Evolutionary conservation across 2,797 vertebrate species (phyloP).

Genomic region (Karalla daura): DNA sequence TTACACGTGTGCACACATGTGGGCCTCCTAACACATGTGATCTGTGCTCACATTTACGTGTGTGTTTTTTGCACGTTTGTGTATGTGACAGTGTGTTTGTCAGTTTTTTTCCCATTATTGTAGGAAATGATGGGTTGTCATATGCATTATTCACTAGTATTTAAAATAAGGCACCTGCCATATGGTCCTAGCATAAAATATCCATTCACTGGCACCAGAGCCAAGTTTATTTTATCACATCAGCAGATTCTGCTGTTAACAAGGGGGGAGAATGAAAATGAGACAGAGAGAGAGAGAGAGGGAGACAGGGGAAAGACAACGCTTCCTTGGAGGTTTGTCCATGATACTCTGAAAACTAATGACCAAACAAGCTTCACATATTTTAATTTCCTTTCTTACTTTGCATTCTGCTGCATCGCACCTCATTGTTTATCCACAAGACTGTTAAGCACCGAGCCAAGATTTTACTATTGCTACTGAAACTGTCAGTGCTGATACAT

Average conservation of each 20-base stretch:
- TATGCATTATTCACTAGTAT: conserved; percentile 77
- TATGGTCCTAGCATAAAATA: conserved; percentile 69
- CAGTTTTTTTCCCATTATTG: conserved; percentile 39
- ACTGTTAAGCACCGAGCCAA: not conserved
- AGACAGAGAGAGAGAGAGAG: not conserved
- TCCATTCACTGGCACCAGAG: conserved; percentile 50
- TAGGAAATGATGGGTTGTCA: conserved; percentile 36
- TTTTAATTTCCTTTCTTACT: conserved; percentile 47
- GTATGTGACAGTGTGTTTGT: conserved; percentile 13
- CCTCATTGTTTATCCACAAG: conserved; percentile 25
- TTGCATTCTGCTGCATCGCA: conserved; percentile 59
- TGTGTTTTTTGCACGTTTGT: conserved; percentile 29
- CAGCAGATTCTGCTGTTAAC: conserved; percentile 68
- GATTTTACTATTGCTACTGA: conserved; percentile 3
- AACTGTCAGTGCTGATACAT: not conserved
- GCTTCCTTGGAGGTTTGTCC: conserved; percentile 47
- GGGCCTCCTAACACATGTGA: not conserved
- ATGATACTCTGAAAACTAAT: conserved; percentile 34
- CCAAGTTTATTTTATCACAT: conserved; percentile 64
- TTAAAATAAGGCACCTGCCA: conserved; percentile 69
- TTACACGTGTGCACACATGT: not conserved
- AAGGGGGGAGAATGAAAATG: conserved; percentile 18
- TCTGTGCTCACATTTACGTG: not conserved
- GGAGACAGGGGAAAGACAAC: too few species aligned
- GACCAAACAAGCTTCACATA: conserved; percentile 39